These are phyloP conservation scores for Eucera pruinosa DNA, from an alignment of 2,888 invertebrate species.

Conservation along the genomic window DNA sequence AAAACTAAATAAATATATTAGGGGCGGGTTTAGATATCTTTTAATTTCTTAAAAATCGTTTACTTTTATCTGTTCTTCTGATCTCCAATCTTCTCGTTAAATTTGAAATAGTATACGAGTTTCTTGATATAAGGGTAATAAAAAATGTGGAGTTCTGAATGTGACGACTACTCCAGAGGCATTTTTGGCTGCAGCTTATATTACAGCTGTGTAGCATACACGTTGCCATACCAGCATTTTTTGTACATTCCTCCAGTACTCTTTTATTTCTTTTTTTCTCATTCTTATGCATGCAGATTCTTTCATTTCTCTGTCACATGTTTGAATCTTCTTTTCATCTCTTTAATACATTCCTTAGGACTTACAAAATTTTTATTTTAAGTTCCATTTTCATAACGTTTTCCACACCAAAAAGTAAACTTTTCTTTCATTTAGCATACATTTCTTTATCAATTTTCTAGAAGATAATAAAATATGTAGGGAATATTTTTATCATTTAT, in stretches of 20 bases:
- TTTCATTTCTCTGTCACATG: background rate
- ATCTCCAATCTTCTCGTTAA: too few species aligned
- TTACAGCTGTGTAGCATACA: background rate
- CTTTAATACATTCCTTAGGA: conserved; percentile 1
- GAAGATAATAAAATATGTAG: too few species aligned
- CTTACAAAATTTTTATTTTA: background rate
- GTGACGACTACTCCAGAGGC: background rate
- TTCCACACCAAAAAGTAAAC: background rate
- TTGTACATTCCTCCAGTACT: too few species aligned
- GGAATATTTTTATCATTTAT: too few species aligned
- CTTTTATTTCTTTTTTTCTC: background rate
- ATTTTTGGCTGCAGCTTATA: background rate
- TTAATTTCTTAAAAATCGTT: too few species aligned
- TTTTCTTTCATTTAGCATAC: background rate
- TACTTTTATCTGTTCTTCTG: too few species aligned
- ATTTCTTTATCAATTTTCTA: background rate
- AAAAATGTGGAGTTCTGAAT: background rate
- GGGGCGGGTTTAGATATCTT: too few species aligned
- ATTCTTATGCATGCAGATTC: background rate
- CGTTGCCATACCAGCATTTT: background rate
- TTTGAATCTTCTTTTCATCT: background rate
- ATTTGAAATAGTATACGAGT: too few species aligned
- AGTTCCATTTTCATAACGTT: background rate
- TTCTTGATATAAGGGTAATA: too few species aligned
- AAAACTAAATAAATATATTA: too few species aligned